Evolutionary conservation across 2,113 vertebrate species (phyloP).

Genomic region (human): DNA sequence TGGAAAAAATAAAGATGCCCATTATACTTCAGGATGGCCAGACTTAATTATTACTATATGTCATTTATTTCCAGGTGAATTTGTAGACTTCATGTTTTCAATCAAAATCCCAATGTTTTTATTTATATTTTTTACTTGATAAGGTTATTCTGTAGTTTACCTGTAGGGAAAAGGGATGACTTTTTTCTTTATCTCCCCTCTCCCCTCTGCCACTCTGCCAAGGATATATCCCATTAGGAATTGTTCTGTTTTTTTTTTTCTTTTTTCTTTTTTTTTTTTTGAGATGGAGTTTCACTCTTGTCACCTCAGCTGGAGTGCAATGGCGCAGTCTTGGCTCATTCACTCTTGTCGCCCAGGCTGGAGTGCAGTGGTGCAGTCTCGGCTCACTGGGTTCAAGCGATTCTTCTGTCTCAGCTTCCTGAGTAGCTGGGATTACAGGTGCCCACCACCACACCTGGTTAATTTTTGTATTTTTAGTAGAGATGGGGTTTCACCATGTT

Average conservation of each 20-base stretch:
- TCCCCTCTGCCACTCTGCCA: background rate
- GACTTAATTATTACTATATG: background rate
- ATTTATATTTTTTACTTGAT: background rate
- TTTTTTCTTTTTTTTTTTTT: too few relatives aligned
- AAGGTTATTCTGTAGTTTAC: background rate
- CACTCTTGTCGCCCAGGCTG: too few relatives aligned
- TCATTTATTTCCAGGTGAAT: conserved; percentile 27
- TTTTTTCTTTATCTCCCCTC: background rate
- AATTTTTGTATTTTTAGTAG: too few relatives aligned
- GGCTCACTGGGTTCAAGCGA: too few relatives aligned
- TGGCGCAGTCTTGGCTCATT: too few relatives aligned
- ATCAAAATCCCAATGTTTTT: background rate
- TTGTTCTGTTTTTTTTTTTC: background rate
- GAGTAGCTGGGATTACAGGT: too few relatives aligned
- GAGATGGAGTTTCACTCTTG: too few relatives aligned
- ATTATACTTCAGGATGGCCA: background rate
- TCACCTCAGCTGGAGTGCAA: too few relatives aligned
- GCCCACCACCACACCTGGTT: too few relatives aligned
- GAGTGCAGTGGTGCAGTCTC: too few relatives aligned
- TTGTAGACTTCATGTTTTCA: conserved; percentile 23
- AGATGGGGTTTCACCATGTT: too few relatives aligned
- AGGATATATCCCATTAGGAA: background rate
- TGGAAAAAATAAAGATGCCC: background rate
- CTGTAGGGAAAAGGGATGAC: background rate
- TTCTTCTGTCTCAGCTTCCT: too few relatives aligned